Percentiles rank a stretch among this genome's conserved stretches.
Conservation (phyloP, 2,888 invertebrate genomes). For the Galeopsomyia nigrocyanea region DNA sequence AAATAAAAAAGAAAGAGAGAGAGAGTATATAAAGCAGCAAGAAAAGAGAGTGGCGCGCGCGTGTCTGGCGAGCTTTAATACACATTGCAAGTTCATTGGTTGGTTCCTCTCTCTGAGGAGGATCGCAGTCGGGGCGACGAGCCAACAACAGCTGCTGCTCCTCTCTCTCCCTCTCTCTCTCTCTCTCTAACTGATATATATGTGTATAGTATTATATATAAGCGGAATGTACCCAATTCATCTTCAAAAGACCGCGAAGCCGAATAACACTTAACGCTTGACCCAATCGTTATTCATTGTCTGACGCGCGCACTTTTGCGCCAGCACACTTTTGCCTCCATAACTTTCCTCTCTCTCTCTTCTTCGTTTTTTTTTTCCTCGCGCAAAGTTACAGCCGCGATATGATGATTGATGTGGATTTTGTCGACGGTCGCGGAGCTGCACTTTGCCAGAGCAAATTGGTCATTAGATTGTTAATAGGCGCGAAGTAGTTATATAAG, state of each 20-base stretch:
- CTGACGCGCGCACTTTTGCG: conserved; percentile 11
- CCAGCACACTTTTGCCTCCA: not conserved
- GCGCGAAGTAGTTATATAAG: no score
- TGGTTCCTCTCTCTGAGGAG: not conserved
- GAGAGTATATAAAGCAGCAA: not conserved
- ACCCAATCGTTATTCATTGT: conserved; percentile 38
- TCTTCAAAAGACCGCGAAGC: conserved; percentile 41
- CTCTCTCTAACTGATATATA: no score
- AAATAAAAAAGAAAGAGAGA: not conserved
- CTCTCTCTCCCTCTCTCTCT: no score
- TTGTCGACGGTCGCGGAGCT: not conserved
- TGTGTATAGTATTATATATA: not conserved
- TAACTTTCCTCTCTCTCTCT: conserved; percentile 17
- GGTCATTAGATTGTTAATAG: no score
- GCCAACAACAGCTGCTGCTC: conserved; percentile 35
- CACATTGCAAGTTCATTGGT: conserved; percentile 30
- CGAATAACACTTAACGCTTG: conserved; percentile 10
- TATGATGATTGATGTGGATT: not conserved
- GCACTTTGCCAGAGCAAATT: not conserved
- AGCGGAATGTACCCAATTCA: conserved; percentile 37
- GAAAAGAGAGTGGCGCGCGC: not conserved
- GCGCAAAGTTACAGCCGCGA: not conserved
- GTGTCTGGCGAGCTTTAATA: conserved; percentile 18
- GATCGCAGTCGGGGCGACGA: conserved; percentile 23
- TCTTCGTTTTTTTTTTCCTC: not conserved